These are phyloP conservation scores for Mimas tiliae DNA, from an alignment of 2,888 invertebrate genomes.

Conservation along the genomic window DNA sequence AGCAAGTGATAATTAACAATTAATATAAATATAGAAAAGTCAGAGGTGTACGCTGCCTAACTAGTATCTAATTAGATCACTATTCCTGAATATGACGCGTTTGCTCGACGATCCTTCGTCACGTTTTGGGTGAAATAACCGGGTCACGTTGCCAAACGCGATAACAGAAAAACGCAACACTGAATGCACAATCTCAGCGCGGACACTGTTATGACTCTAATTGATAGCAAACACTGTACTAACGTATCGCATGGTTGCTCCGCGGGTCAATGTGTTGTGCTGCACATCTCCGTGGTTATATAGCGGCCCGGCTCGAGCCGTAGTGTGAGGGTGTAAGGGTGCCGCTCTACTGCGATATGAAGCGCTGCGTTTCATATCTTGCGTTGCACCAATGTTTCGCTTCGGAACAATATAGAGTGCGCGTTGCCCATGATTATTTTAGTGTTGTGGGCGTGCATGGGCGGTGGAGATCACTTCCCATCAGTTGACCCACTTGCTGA, in stretches of 20 bases:
- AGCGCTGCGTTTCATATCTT: not conserved
- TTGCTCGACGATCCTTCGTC: not conserved
- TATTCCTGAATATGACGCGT: not conserved
- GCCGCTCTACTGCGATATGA: not conserved
- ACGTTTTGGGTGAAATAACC: not conserved
- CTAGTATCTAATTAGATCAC: not conserved
- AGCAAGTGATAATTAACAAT: no score
- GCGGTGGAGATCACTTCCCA: no score
- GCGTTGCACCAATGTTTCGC: not conserved
- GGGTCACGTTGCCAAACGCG: conserved; percentile 11
- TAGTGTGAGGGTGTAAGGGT: not conserved
- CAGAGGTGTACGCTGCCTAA: no score
- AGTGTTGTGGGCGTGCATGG: no score
- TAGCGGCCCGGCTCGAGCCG: not conserved
- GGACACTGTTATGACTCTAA: not conserved
- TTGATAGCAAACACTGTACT: conserved; percentile 9
- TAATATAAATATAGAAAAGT: no score
- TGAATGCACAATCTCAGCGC: conserved; percentile 8
- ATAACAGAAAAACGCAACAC: not conserved
- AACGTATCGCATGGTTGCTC: conserved; percentile 16
- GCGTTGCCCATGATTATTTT: not conserved
- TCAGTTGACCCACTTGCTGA: no score
- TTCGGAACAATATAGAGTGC: no score
- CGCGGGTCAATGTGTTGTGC: conserved; percentile 1
- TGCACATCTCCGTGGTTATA: conserved; percentile 8